Evolutionary conservation across 2,888 invertebrate species (phyloP), one percentile per base, ranked within the genome.

Genomic region (Drosophila vallismaia): DNA sequence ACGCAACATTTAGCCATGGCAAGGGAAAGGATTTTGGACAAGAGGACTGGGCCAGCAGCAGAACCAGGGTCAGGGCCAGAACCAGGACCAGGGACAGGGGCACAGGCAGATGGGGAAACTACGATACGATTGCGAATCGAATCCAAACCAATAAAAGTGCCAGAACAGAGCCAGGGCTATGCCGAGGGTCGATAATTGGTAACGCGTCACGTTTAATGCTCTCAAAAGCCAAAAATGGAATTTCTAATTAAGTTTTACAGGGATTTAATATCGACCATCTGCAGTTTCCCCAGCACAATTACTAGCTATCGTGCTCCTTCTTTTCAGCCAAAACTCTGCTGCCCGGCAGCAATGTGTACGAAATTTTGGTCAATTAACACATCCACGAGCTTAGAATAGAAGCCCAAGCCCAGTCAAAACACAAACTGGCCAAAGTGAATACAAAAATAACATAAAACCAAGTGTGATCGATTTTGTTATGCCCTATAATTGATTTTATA

Each of bases 191-290:
- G 86, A 89, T 89, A 89, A 89, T 88, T 89, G 89, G 88, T 83
- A 89, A 81, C 80, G 87, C 83, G 86, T 78, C 77, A 86, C 84
- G 87, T 83, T 76, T 86, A 81, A 89, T 86, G 86, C 88, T 70
- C 84, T 75, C 81, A 83, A 88, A 89, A 88, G 86, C 89, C 89
- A 89, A 88, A 89, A 89, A 89, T 89, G 89, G 89, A 89, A 89
- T 89, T 89, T 89, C 89, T 89, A 89, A 89, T 89, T 89, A 88
- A 89, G 89, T 89, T 83, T 89, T 89, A 86, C 89, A 77, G 80
- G 85, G 89, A 89, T 89, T 89, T 89, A 85, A 82, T 82, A 82
- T 81, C 82, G 81, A 78, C 78, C 68, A 70, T 67, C 79, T 76
- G 60, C 62, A 74, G 64, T 68, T 53, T 59, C 40, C 36, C 73